phyloP scores from a whole-genome alignment of 2,797 vertebrate genomes.

The Spinibarbus caldwelli region DNA sequence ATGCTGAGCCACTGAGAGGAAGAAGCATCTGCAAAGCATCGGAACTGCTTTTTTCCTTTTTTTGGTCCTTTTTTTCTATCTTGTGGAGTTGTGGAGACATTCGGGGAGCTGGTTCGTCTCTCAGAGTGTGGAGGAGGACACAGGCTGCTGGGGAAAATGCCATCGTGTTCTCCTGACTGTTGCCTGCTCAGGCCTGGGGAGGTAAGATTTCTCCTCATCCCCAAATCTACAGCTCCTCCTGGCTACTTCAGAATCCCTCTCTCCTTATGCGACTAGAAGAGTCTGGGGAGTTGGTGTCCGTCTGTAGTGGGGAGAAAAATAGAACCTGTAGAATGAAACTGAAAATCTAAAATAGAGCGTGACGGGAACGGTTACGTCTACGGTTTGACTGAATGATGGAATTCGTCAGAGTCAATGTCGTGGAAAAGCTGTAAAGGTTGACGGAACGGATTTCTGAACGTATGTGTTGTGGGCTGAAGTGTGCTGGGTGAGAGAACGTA shows the following conservation, averaged over 20 bases:
- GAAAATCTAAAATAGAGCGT: not conserved
- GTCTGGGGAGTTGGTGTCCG: conserved; percentile 3
- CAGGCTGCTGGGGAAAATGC: conserved; percentile 87
- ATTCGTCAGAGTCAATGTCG: not conserved
- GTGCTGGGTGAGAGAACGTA: conserved; percentile 27
- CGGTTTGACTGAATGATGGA: not conserved
- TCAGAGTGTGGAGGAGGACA: conserved; percentile 77
- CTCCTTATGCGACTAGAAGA: not conserved
- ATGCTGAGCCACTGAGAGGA: conserved; percentile 61
- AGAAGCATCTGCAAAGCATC: conserved; percentile 41
- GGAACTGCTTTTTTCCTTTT: conserved; percentile 47
- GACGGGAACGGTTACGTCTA: not conserved
- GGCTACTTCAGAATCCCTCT: conserved; percentile 1
- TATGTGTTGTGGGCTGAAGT: not conserved
- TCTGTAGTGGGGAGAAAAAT: not conserved
- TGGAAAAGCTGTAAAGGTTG: conserved; percentile 17
- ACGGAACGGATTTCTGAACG: conserved; percentile 13
- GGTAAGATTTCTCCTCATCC: conserved; percentile 79
- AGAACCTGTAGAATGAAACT: conserved; percentile 27
- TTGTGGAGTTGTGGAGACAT: conserved; percentile 65
- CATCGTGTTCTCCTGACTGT: conserved; percentile 91
- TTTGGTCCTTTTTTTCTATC: conserved; percentile 19
- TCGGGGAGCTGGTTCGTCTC: conserved; percentile 63
- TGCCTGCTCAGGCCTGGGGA: conserved; percentile 89
- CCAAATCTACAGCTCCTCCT: conserved; percentile 19